Conservation (phyloP, 37 sponge, comb jelly and placozoan genomes). For the Crambe crambe region DNA sequence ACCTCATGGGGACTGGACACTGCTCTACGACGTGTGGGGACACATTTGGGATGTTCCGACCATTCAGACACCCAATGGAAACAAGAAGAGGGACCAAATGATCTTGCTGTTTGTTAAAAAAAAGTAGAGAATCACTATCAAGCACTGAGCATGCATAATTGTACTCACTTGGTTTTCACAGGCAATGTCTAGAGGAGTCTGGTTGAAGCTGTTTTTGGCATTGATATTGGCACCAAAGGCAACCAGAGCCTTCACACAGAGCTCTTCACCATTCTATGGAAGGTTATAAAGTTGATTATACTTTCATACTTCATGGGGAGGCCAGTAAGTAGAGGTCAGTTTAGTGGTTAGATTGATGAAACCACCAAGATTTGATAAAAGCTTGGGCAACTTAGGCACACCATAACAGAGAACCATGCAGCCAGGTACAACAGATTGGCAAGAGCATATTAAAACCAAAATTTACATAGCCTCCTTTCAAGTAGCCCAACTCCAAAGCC, state of each 20-base stretch:
- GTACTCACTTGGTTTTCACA: slow-evolving; percentile 3
- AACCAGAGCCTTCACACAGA: slow-evolving; percentile 22
- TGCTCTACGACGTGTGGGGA: background rate
- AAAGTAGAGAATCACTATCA: background rate
- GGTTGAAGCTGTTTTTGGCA: slow-evolving; percentile 17
- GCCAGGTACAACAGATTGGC: too few relatives aligned
- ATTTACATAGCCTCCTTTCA: too few relatives aligned
- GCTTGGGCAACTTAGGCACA: background rate
- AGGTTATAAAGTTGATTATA: background rate
- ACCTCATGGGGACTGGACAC: slow-evolving; percentile 16
- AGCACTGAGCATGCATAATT: background rate
- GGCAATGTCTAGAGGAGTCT: slow-evolving; percentile 51
- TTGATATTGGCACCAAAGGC: slow-evolving; percentile 50
- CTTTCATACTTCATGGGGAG: background rate
- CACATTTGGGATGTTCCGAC: background rate
- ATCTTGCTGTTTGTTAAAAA: slow-evolving; percentile 29
- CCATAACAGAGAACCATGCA: background rate
- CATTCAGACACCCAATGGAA: slow-evolving; percentile 16
- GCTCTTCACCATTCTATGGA: slow-evolving; percentile 23
- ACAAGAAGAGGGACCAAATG: slow-evolving; percentile 26
- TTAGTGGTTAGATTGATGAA: background rate
- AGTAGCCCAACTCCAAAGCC: too few relatives aligned
- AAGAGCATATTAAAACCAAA: too few relatives aligned
- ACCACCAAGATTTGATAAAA: background rate
- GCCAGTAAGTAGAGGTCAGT: background rate